Evolutionary conservation across 2,113 vertebrate species (phyloP).

Genomic region (Prochilodus magdalenae): DNA sequence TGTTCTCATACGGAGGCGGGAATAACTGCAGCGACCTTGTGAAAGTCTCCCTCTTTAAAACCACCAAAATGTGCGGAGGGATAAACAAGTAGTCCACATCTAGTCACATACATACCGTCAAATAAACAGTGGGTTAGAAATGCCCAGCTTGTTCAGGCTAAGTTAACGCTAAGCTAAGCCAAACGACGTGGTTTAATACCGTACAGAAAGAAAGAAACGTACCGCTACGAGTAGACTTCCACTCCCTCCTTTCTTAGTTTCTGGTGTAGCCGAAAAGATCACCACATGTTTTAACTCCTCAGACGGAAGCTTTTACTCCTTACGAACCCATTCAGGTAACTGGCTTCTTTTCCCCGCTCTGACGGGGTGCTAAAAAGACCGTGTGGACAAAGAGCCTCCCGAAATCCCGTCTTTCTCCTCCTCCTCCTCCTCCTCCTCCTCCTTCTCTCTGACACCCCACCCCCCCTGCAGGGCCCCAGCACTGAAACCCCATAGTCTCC

Average conservation of each 20-base stretch:
- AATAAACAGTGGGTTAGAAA: background rate
- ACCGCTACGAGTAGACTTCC: conserved; percentile 31
- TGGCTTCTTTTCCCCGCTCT: conserved; percentile 46
- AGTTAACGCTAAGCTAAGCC: background rate
- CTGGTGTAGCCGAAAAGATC: conserved; percentile 10
- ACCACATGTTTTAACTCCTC: conserved; percentile 38
- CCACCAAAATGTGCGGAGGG: no score
- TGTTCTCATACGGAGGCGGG: conserved; percentile 41
- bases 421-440: conserved; percentile 49
- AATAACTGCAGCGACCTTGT: background rate
- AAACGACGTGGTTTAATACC: background rate
- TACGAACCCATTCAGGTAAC: conserved; percentile 61
- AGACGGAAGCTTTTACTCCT: conserved; percentile 30
- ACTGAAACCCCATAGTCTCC: conserved; percentile 42
- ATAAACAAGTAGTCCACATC: no score
- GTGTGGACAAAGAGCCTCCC: conserved; percentile 75
- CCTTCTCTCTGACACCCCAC: conserved; percentile 60
- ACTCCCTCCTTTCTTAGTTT: background rate
- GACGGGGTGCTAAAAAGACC: conserved; percentile 52
- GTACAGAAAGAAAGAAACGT: background rate
- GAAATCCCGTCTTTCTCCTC: conserved; percentile 57
- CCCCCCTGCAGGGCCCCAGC: conserved; percentile 48
- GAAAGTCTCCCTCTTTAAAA: no score
- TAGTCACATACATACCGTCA: no score
- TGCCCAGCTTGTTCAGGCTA: no score